phyloP scores from a whole-genome alignment of 1,140 invertebrate species.

The Microplitis demolitor region DNA sequence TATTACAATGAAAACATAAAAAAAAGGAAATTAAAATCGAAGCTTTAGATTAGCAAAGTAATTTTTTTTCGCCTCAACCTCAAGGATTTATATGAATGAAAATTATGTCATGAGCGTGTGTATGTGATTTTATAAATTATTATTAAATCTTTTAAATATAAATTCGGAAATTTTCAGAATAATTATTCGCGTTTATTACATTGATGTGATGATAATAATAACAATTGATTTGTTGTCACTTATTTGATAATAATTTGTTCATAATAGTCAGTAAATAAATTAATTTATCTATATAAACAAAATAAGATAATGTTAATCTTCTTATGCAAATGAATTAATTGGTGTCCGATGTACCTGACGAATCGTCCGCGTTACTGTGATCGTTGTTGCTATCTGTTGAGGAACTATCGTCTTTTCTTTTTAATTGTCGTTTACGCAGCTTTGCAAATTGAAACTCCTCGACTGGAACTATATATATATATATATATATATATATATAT shows the following conservation, averaged over 20 bases:
- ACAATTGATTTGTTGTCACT: too few species aligned
- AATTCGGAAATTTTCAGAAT: too few species aligned
- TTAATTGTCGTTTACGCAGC: constrained; percentile 54
- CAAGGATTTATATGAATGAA: too few species aligned
- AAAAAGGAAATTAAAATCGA: too few species aligned
- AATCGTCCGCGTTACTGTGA: constrained; percentile 60
- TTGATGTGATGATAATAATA: too few species aligned
- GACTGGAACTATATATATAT: constrained; percentile 56
- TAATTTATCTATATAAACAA: not conserved
- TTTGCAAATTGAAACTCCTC: constrained; percentile 58
- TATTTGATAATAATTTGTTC: not conserved
- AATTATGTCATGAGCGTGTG: too few species aligned
- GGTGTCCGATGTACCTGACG: constrained; percentile 61
- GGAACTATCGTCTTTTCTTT: constrained; percentile 59
- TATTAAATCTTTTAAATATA: too few species aligned
- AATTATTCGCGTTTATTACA: too few species aligned
- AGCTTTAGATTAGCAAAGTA: too few species aligned
- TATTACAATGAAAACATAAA: too few species aligned
- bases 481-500: not conserved
- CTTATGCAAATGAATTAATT: constrained; percentile 39
- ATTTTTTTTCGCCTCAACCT: too few species aligned
- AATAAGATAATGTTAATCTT: not conserved
- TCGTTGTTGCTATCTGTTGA: constrained; percentile 63
- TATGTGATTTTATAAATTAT: too few species aligned
- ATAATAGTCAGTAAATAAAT: not conserved